Percentiles rank a stretch among this genome's conserved stretches.
phyloP scores from a whole-genome alignment of 2,797 vertebrate species.

The Sparidentex hasta region DNA sequence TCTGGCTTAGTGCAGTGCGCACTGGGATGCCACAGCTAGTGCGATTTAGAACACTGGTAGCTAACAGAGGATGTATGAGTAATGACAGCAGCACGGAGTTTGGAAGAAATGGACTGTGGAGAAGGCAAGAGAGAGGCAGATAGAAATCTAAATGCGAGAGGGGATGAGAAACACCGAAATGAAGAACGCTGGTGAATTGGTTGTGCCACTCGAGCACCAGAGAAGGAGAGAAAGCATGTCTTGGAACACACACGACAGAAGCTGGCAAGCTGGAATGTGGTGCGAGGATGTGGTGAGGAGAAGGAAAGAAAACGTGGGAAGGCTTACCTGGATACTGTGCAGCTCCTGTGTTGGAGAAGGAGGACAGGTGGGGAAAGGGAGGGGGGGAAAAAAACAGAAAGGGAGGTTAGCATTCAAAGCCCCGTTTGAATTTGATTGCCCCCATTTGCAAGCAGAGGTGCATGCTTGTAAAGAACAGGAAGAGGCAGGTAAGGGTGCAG shows the following conservation, averaged over 20 bases:
- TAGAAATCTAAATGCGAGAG: conserved; percentile 23
- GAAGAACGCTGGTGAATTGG: neutral
- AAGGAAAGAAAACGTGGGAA: conserved; percentile 31
- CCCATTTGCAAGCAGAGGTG: conserved; percentile 27
- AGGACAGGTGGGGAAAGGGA: conserved; percentile 17
- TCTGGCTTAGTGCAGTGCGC: neutral
- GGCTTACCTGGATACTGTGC: conserved; percentile 85
- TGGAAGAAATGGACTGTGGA: conserved; percentile 24
- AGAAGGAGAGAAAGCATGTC: conserved; percentile 24
- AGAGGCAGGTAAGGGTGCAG: conserved; percentile 22
- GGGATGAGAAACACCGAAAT: conserved; percentile 17
- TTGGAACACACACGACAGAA: neutral
- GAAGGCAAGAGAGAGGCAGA: conserved; percentile 10
- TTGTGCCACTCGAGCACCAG: neutral
- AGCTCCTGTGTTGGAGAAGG: conserved; percentile 78
- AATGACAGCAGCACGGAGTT: conserved; percentile 2
- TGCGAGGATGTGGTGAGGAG: conserved; percentile 17
- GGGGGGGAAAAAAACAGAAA: conserved; percentile 63
- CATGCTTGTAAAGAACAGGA: conserved; percentile 54
- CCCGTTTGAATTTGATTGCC: conserved; percentile 26
- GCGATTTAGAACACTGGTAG: neutral
- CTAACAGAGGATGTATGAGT: conserved; percentile 20
- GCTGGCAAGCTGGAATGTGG: neutral
- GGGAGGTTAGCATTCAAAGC: conserved; percentile 70
- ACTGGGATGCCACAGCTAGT: neutral